These are phyloP conservation scores for Sialia sialis DNA, from an alignment of 2,113 vertebrate genomes.

Conservation along the genomic window DNA sequence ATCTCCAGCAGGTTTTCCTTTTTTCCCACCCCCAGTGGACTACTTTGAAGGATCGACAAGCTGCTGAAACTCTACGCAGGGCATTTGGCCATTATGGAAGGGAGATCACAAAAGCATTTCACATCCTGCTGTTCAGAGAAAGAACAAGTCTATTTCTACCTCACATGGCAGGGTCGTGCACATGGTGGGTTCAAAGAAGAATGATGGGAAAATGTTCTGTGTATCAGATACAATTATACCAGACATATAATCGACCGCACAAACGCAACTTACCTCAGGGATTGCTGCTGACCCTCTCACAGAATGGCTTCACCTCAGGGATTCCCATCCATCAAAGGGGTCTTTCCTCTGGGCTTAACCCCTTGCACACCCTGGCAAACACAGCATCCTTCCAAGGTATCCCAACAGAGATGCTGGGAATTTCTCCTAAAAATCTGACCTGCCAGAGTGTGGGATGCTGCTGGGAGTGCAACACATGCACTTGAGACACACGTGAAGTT, in stretches of 20 bases:
- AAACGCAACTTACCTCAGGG: background rate
- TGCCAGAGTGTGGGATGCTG: accelerated
- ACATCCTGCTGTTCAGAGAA: background rate
- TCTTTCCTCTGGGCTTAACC: background rate
- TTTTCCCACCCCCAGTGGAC: background rate
- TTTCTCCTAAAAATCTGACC: background rate
- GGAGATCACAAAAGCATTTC: slow-evolving; percentile 28
- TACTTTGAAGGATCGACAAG: slow-evolving; percentile 2
- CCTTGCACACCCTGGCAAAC: background rate
- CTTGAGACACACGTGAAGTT: background rate
- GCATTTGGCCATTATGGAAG: background rate
- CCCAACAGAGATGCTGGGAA: accelerated
- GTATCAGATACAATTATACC: background rate
- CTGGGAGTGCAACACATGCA: background rate
- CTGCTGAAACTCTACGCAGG: background rate
- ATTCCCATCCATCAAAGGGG: background rate
- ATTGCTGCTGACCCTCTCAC: background rate
- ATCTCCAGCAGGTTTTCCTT: background rate
- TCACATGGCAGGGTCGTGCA: background rate
- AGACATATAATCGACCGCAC: background rate
- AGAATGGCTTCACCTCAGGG: background rate
- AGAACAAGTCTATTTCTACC: slow-evolving; percentile 7
- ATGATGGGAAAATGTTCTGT: background rate
- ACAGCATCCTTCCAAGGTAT: background rate
- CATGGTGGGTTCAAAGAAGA: background rate